Evolutionary conservation across 1,140 invertebrate genomes (phyloP), one percentile per base, ranked within the genome.

Genomic region (Zaprionus africanus): DNA sequence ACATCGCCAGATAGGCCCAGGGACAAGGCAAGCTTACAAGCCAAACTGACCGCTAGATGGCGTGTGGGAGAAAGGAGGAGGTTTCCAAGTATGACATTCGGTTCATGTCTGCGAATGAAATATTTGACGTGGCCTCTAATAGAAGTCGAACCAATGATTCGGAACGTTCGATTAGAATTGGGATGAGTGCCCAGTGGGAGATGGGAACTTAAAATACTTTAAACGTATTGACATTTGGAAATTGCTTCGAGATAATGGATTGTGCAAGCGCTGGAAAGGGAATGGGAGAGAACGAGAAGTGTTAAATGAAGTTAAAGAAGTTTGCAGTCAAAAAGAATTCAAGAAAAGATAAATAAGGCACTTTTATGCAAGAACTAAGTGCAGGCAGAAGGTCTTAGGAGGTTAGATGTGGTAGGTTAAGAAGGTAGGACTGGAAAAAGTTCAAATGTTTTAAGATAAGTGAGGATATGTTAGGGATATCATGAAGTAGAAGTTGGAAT

Each of bases 61-160:
- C 59, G 59, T 60, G 19, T 11, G 13, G 13, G n/a, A 17, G 31
- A 11, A 19, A 22, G 17, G 15, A 57, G 36, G 12, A 13, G 11
- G 11, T 11, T n/a, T n/a, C n/a, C 31, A 13, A 15, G 19, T 59
- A 38, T n/a, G 34, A 41, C 36, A 24, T 38, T 36, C 57, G 36
- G 13, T 38, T 26, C 19, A 59, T 46, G 43, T 53, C 60, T 63
- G 46, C 60, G 28, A 28, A 17, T 19, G 59, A 61, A 49, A 49
- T 61, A 28, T 53, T 63, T 63, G 60, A 63, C 46, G 17, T 63
- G 60, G 26, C 60, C 60, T 61, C 24, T 5, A 28, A 46, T 46
- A 26, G 59, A 46, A 61, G 59, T 26, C 59, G 26, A 61, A 19
- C 59, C 38, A 61, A 24, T 61, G 24, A 61, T 61, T 61, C 38